Evolutionary conservation across 2,888 invertebrate genomes (phyloP).

Genomic region (Hybos culiciformis): DNA sequence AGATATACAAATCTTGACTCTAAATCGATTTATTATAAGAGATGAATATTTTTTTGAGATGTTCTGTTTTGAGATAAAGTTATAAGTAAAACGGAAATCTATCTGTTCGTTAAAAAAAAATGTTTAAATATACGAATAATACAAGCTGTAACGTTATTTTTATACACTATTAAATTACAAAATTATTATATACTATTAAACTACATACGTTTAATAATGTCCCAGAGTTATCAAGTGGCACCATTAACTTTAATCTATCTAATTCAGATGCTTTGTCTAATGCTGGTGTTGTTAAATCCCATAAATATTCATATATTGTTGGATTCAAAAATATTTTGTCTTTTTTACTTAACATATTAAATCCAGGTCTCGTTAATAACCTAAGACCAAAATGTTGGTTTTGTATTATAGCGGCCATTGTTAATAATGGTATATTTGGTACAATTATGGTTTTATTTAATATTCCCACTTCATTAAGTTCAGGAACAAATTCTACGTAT

Average conservation of each 20-base stretch:
- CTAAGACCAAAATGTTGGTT: constrained; percentile 41
- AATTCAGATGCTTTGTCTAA: constrained; percentile 41
- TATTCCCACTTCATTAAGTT: constrained; percentile 40
- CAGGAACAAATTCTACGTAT: constrained; percentile 42
- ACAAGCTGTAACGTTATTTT: no score
- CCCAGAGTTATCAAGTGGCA: constrained; percentile 52
- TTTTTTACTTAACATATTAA: constrained; percentile 39
- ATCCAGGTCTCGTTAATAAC: constrained; percentile 26
- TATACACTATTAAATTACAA: no score
- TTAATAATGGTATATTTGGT: constrained; percentile 33
- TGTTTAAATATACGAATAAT: no score
- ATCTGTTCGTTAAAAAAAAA: no score
- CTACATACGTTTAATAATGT: constrained; percentile 45
- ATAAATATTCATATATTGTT: constrained; percentile 48
- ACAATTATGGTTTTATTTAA: constrained; percentile 41
- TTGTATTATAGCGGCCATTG: constrained; percentile 44
- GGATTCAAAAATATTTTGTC: constrained; percentile 40
- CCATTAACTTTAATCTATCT: constrained; percentile 41
- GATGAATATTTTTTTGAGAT: no score
- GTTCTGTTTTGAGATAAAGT: no score
- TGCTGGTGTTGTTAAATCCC: constrained; percentile 51
- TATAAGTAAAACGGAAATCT: no score
- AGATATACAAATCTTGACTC: no score
- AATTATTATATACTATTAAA: background rate
- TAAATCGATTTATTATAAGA: no score